Base-by-base conservation (phyloP, 1,140 invertebrate genomes). In the Drosophila pandora region DNA sequence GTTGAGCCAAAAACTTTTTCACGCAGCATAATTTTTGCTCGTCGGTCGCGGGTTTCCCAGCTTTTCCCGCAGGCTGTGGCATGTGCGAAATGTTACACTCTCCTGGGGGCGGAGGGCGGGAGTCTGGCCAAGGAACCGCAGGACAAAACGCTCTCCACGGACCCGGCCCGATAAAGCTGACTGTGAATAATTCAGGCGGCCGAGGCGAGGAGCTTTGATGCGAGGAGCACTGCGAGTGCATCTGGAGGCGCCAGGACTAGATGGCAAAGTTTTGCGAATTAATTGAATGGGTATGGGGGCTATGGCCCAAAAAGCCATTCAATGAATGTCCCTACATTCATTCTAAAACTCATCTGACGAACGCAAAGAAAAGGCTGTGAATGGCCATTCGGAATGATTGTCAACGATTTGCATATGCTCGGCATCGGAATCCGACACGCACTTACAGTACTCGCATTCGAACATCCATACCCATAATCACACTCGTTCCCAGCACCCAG, bases 1-100 rank as follows among this genome's bases (percentile, higher is more conserved):
- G 65, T 55, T 54, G 57, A 74, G 45, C 52, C 48, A 61, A 74
- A 65, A 74, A 59, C 48, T 71, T 75, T 81, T 77, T 73, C 57
- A 57, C 69, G 56, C 62, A 78, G 68, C 62, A 77, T 82, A 81
- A 76, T 78, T 82, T 73, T 76, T 64, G 43, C n/a, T 21, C 21
- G 13, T 30, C 22, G 34, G 34, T 37, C 34, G 34, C 52, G 34
- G 25, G 37, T 12, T 13, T n/a, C 12, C 22, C 53, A 17, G 21
- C 7, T 56, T 54, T 37, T 30, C 63, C 63, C 63, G 58, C 62
- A 50, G 64, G 64, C 65, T 32, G 30, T 54, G 41, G 62, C 62
- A 69, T 69, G 65, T 69, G 65, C 63, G 63, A 69, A 69, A 68
- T 69, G 63, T 69, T 69, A 69, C 65, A 69, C 65, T 69, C 55